These are phyloP conservation scores for Spinibarbus caldwelli DNA, from an alignment of 2,797 vertebrate species.

Conservation along the genomic window DNA sequence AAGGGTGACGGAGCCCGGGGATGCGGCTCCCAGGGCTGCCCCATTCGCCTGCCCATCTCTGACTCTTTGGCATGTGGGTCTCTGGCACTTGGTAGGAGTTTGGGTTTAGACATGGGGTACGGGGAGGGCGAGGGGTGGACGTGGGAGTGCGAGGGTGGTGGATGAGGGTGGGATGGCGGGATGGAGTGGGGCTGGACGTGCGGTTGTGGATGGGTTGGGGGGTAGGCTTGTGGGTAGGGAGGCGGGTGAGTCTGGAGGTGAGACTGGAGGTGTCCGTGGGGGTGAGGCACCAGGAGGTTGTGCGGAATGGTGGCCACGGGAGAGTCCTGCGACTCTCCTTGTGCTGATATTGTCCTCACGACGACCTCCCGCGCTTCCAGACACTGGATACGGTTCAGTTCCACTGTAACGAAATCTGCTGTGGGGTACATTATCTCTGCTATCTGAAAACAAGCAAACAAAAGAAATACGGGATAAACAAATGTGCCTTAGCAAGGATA, in stretches of 20 bases:
- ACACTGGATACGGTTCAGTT: constrained; percentile 85
- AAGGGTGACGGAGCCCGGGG: constrained; percentile 72
- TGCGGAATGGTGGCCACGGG: constrained; percentile 82
- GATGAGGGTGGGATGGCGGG: constrained; percentile 69
- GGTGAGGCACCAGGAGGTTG: constrained; percentile 87
- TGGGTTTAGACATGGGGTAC: constrained; percentile 83
- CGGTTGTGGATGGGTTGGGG: constrained; percentile 78
- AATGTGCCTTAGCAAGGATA: background rate
- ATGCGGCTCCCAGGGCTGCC: constrained; percentile 86
- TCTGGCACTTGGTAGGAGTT: constrained; percentile 92
- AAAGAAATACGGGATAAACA: constrained; percentile 5
- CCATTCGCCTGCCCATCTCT: constrained; percentile 76
- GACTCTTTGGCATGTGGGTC: constrained; percentile 94
- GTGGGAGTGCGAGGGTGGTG: constrained; percentile 74
- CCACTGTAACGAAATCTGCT: constrained; percentile 85
- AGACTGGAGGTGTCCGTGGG: constrained; percentile 66
- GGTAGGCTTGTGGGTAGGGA: constrained; percentile 81
- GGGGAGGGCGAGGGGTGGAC: constrained; percentile 79
- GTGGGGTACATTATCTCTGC: constrained; percentile 91
- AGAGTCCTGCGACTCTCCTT: constrained; percentile 95
- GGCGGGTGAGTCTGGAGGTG: constrained; percentile 72
- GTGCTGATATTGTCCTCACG: constrained; percentile 91
- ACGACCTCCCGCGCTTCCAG: constrained; percentile 89
- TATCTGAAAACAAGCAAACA: constrained; percentile 78
- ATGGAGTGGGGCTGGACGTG: constrained; percentile 75